Evolutionary conservation across 2,797 vertebrate species (phyloP).

Genomic region (Myiotriccus ornatus): DNA sequence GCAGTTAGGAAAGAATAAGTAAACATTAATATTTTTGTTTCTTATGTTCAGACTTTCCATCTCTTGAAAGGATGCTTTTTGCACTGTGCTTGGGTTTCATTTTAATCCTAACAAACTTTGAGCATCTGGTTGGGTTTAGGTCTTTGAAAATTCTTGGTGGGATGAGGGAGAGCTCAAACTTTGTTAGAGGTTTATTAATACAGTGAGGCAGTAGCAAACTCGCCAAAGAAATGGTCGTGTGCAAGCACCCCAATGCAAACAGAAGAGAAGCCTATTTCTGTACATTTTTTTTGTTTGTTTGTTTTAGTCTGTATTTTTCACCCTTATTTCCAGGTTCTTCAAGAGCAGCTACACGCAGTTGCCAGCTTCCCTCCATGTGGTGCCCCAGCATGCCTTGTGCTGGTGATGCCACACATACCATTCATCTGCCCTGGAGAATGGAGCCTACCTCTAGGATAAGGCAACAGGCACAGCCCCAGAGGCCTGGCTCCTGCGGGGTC

Average conservation of each 20-base stretch:
- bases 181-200: not conserved
- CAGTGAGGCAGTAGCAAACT: not conserved
- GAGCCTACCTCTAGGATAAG: conserved; percentile 22
- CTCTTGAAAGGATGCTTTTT: not conserved
- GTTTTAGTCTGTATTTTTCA: conserved; percentile 21
- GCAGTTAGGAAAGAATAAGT: not conserved
- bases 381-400: conserved; percentile 37
- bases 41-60: not conserved
- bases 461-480: not conserved
- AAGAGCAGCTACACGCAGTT: not conserved
- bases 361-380: conserved; percentile 26
- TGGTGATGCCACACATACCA: not conserved
- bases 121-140: not conserved
- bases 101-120: not conserved
- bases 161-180: not conserved
- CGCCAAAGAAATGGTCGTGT: not conserved
- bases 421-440: conserved; percentile 5
- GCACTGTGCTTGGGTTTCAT: not conserved
- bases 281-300: not conserved
- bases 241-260: not conserved
- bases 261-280: not conserved
- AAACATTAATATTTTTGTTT: not conserved
- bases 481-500: not conserved
- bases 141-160: not conserved
- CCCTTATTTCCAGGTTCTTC: conserved; percentile 46